Evolutionary conservation across 2,888 invertebrate species (phyloP).

Genomic region (Euzophera pinguis): DNA sequence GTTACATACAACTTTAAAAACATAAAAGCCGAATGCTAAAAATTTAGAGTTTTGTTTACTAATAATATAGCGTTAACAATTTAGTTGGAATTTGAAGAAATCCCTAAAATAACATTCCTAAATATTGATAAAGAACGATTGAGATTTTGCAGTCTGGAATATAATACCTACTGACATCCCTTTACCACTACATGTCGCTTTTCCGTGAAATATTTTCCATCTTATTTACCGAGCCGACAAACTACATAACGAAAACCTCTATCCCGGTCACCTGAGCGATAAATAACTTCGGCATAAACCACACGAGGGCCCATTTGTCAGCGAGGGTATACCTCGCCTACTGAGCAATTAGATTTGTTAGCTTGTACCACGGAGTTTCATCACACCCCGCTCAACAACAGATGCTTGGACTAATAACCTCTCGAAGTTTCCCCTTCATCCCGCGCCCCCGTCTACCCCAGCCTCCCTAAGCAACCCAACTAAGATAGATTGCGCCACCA

Average conservation of each 20-base stretch:
- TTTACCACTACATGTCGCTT: neutral
- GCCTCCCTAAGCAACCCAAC: constrained; percentile 81
- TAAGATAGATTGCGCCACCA: constrained; percentile 94
- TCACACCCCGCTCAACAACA: constrained; percentile 80
- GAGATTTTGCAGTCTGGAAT: no score
- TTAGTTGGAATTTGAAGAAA: no score
- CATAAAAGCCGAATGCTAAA: no score
- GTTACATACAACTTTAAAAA: no score
- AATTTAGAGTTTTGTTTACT: no score
- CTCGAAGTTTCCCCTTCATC: constrained; percentile 77
- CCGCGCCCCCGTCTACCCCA: constrained; percentile 55
- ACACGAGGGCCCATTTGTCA: constrained; percentile 72
- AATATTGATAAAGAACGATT: no score
- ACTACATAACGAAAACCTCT: constrained; percentile 15
- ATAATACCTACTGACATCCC: no score
- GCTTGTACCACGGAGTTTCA: constrained; percentile 77
- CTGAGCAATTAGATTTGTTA: constrained; percentile 80
- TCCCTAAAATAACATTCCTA: no score
- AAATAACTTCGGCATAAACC: constrained; percentile 57
- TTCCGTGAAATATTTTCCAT: neutral
- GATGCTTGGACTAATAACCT: constrained; percentile 82
- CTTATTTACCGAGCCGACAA: neutral
- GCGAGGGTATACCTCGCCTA: constrained; percentile 68
- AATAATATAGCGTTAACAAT: no score
- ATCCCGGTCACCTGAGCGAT: constrained; percentile 64